Conservation (phyloP, 2,888 invertebrate species). For the Diarsia rubi region DNA sequence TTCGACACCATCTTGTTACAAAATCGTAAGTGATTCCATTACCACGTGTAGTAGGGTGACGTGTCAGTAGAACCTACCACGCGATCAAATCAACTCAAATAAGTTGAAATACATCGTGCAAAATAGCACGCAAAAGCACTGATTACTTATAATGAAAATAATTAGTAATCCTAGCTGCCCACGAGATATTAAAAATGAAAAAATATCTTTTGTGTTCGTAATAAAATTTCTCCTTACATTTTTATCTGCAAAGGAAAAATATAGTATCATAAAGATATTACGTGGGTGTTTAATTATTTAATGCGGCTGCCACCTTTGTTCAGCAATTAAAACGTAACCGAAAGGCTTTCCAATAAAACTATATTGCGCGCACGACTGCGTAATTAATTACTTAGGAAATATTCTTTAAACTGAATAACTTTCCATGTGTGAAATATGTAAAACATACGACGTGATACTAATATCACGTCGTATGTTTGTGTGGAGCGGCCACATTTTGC, state of each 20-base stretch:
- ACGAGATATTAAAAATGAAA: neutral
- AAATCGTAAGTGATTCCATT: constrained; percentile 1
- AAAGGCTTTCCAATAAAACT: constrained; percentile 64
- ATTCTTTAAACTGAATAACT: too few relatives aligned
- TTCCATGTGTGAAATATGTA: constrained; percentile 33
- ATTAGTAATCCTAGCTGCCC: neutral
- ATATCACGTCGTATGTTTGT: too few relatives aligned
- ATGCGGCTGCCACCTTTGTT: constrained; percentile 46
- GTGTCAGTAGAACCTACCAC: neutral
- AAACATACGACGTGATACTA: constrained; percentile 45
- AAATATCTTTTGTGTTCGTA: neutral
- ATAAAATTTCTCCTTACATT: constrained; percentile 11
- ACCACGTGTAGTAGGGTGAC: neutral
- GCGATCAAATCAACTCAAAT: neutral
- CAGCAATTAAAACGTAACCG: constrained; percentile 59
- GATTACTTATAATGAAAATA: neutral
- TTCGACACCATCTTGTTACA: neutral
- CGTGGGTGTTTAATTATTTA: constrained; percentile 44
- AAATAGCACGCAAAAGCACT: neutral
- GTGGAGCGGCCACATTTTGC: neutral
- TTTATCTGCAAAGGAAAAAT: constrained; percentile 14
- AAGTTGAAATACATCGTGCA: neutral
- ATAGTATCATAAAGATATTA: constrained; percentile 26
- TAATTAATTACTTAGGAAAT: constrained; percentile 52
- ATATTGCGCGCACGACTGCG: constrained; percentile 55